Base-by-base conservation (phyloP, 2,113 vertebrate genomes). In the Lasiurus borealis region DNA sequence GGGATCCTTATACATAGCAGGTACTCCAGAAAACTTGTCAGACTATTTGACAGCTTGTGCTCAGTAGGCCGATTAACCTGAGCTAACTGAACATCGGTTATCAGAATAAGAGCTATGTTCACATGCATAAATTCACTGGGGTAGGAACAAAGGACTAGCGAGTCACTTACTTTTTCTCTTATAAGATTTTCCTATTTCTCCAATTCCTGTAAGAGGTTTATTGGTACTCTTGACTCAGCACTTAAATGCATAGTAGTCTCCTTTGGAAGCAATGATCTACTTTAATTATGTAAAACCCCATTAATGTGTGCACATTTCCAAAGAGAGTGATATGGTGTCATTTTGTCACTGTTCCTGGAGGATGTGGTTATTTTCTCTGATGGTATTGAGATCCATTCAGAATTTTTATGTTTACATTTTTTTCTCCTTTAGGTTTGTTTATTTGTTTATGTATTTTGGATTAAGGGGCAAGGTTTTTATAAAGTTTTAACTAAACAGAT, bases 361-460 rank as follows among this genome's bases (percentile, higher is more conserved):
- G 27, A 59, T 76, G 50, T 6, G 71, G 8, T 57, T 85, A 48
- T 52, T 64, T 87, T 93, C 36, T 52, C 92, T 80, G 29, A 78
- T 4, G 3, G 52, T 69, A 1, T 84, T 92, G 31, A 40, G 8
- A 88, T 91, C 9, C 66, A 11, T 72, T 94, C 36, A 94, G 59
- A 88, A 69, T 90, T 96, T 90, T 96, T 90, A 52, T 69, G 14
- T 46, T 36, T 34, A 13, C 44, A 40, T 50, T 1, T 95, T 94
- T 86, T 88, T 88, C 13, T 82, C 12, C 50, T 76, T 93, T 90
- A 91, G 11, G 34, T 85, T 85, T 78, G 59, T 82, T 88, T 57
- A 3, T 23, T 25, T 59, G 8, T 59, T 59, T 25, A 11, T 62
- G 25, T 62, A 27, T 62, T 84, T 94, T 88, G 82, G 29, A 72